phyloP scores from a whole-genome alignment of 2,888 invertebrate genomes.

The Cetonia aurata region DNA sequence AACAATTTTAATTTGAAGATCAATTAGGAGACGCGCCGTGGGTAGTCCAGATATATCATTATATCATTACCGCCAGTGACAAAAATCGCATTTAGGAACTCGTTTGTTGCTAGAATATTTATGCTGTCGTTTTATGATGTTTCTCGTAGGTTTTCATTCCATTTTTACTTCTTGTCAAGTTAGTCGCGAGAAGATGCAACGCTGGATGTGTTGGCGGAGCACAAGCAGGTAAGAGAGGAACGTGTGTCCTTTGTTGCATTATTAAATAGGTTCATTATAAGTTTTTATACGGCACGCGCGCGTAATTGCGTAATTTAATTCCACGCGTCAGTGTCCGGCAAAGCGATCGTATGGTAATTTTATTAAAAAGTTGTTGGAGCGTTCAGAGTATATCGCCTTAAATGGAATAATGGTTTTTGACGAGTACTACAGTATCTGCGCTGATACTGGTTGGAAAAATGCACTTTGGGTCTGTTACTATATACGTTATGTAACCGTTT shows the following conservation, averaged over 20 bases:
- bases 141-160: not conserved
- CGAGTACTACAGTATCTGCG: too few relatives aligned
- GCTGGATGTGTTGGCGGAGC: not conserved
- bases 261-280: too few relatives aligned
- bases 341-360: slow-evolving; percentile 12
- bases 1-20: not conserved
- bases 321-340: not conserved
- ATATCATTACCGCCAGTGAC: not conserved
- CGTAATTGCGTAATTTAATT: slow-evolving; percentile 13
- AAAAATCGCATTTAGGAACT: slow-evolving; percentile 8
- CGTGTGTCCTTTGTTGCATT: not conserved
- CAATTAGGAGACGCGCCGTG: not conserved
- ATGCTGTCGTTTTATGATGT: not conserved
- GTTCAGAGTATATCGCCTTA: not conserved
- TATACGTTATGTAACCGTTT: too few relatives aligned
- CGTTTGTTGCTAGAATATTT: not conserved
- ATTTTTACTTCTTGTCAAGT: not conserved
- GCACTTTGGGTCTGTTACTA: too few relatives aligned
- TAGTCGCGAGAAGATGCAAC: not conserved
- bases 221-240: not conserved
- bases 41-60: not conserved
- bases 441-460: too few relatives aligned
- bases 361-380: slow-evolving; percentile 5
- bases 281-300: not conserved
- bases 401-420: slow-evolving; percentile 14